Percentiles rank a stretch among this genome's conserved stretches.
These are phyloP conservation scores for Brachyistius frenatus DNA, from an alignment of 2,113 vertebrate genomes.

Conservation along the genomic window DNA sequence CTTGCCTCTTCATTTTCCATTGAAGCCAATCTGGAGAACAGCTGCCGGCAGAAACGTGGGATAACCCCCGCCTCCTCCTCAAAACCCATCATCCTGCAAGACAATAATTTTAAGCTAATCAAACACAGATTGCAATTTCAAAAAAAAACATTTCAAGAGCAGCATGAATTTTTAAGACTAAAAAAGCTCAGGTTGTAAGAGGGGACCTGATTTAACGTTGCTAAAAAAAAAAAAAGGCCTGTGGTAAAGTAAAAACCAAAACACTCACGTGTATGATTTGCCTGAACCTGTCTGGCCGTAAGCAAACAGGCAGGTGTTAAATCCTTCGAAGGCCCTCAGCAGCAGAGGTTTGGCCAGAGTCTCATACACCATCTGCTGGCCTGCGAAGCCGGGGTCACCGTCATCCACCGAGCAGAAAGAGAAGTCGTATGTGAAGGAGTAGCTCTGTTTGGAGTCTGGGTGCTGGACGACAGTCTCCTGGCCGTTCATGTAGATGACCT, in stretches of 20 bases:
- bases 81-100: slow-evolving; percentile 95
- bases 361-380: slow-evolving; percentile 89
- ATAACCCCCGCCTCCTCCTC: slow-evolving; percentile 91
- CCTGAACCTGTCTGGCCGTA: slow-evolving; percentile 98
- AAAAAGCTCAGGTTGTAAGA: neutral
- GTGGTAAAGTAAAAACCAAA: neutral
- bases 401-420: slow-evolving; percentile 93
- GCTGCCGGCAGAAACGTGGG: slow-evolving; percentile 93
- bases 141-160: neutral
- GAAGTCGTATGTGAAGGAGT: slow-evolving; percentile 90
- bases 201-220: neutral
- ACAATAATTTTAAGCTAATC: neutral
- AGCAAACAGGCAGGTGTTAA: slow-evolving; percentile 95
- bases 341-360: slow-evolving; percentile 89
- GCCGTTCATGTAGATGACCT: slow-evolving; percentile 88
- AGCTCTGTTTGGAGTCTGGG: slow-evolving; percentile 87
- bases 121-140: neutral
- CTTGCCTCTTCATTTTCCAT: slow-evolving; percentile 86
- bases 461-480: slow-evolving; percentile 89
- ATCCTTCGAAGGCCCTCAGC: slow-evolving; percentile 92
- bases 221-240: neutral
- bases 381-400: slow-evolving; percentile 83
- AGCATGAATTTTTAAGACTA: neutral
- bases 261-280: slow-evolving; percentile 96
- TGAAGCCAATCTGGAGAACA: slow-evolving; percentile 87